Evolutionary conservation across 2,888 invertebrate species (phyloP).

Genomic region (Drosophila prolongata): DNA sequence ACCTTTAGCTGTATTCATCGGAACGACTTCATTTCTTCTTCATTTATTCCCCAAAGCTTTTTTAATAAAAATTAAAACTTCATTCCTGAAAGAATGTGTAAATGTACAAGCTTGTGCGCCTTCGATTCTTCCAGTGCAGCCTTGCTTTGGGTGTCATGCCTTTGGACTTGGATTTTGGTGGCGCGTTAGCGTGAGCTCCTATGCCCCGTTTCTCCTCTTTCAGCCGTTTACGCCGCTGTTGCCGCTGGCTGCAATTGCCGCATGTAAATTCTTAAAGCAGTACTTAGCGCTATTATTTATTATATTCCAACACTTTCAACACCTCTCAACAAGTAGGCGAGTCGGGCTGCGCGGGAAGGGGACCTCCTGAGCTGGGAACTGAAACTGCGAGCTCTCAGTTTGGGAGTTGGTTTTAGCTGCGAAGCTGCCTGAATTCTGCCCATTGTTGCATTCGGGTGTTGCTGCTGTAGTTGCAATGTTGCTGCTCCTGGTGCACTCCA

Average conservation of each 20-base stretch:
- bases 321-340: slow-evolving; percentile 81
- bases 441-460: slow-evolving; percentile 41
- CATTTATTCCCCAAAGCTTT: too few species aligned
- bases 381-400: slow-evolving; percentile 21
- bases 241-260: slow-evolving; percentile 67
- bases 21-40: too few species aligned
- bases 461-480: slow-evolving; percentile 33
- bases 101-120: background rate
- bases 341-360: slow-evolving; percentile 5
- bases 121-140: slow-evolving; percentile 2
- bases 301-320: slow-evolving; percentile 83
- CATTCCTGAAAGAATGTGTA: background rate
- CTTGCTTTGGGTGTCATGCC: slow-evolving; percentile 24
- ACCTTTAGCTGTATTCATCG: too few species aligned
- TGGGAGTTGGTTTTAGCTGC: slow-evolving; percentile 33
- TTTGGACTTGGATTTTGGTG: slow-evolving; percentile 62
- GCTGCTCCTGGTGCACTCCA: slow-evolving; percentile 56
- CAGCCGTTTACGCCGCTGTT: slow-evolving; percentile 39
- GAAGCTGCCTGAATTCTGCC: slow-evolving; percentile 26
- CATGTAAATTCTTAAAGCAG: slow-evolving; percentile 83
- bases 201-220: slow-evolving; percentile 1
- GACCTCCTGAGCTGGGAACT: slow-evolving; percentile 19
- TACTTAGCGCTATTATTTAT: slow-evolving; percentile 83
- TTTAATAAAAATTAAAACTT: too few species aligned
- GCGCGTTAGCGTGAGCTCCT: slow-evolving; percentile 33